These are phyloP conservation scores for Indicator maculatus DNA, from an alignment of 2,113 vertebrate species.

Conservation along the genomic window DNA sequence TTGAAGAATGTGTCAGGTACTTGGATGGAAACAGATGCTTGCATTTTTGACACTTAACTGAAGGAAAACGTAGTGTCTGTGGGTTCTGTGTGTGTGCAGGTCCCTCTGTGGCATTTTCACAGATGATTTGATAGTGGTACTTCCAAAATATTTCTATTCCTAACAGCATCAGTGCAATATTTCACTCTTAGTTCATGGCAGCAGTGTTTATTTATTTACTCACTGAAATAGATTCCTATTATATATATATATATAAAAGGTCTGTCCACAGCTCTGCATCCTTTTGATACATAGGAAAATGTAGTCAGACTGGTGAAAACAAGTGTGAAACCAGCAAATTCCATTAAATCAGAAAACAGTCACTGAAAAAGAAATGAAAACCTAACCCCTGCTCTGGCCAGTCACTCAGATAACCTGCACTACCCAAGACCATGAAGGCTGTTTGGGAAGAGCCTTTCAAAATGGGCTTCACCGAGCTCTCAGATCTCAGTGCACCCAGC, in stretches of 20 bases:
- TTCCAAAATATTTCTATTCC: conserved; percentile 3
- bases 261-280: not conserved
- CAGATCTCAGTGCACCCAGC: not conserved
- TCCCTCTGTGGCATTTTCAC: conserved; percentile 1
- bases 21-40: not conserved
- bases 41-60: conserved; percentile 5
- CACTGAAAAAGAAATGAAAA: not conserved
- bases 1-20: not conserved
- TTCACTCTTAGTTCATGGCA: not conserved
- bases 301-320: not conserved
- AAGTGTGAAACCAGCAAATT: not conserved
- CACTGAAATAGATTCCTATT: conserved; percentile 33
- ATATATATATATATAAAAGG: not conserved
- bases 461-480: not conserved
- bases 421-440: not conserved
- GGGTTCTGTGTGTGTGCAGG: not conserved
- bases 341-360: not conserved
- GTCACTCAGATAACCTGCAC: not conserved
- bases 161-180: not conserved
- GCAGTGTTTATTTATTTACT: conserved; percentile 29
- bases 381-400: not conserved
- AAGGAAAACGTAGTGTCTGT: not conserved
- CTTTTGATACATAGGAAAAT: not conserved
- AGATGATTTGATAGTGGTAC: not conserved
- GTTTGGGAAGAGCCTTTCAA: not conserved